phyloP scores from a whole-genome alignment of 2,888 invertebrate species.

The Coremacera marginata region DNA sequence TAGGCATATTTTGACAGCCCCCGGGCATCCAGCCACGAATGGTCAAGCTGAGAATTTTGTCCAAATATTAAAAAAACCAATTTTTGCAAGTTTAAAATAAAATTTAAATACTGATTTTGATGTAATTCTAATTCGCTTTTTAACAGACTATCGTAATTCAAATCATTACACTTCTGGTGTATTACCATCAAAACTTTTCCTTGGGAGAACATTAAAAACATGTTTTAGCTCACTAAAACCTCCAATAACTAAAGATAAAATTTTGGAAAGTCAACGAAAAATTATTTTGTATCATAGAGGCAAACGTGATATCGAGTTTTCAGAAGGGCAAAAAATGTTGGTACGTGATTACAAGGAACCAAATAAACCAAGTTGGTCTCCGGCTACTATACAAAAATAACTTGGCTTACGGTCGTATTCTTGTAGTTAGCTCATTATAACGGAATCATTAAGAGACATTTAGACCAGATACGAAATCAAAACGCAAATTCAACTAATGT shows the following conservation, averaged over 20 bases:
- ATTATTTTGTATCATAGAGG: neutral
- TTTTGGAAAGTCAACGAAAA: neutral
- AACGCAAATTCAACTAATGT: neutral
- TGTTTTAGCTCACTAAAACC: neutral
- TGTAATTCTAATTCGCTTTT: neutral
- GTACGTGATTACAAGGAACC: neutral
- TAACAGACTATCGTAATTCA: neutral
- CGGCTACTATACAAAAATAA: neutral
- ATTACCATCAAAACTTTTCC: neutral
- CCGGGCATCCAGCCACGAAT: slow-evolving; percentile 48
- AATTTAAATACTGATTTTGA: neutral
- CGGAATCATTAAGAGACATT: neutral
- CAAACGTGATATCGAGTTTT: neutral
- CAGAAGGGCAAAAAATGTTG: neutral
- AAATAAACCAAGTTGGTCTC: neutral
- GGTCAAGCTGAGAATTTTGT: slow-evolving; percentile 40
- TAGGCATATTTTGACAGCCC: slow-evolving; percentile 44
- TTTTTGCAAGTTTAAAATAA: neutral
- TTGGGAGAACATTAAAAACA: neutral
- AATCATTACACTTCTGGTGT: neutral
- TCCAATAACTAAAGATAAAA: neutral
- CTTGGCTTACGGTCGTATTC: neutral
- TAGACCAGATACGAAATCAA: neutral
- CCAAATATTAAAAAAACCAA: neutral
- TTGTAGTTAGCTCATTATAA: neutral